Conservation (phyloP, 92 coral and sea anemone species). For the Siderastrea radians region DNA sequence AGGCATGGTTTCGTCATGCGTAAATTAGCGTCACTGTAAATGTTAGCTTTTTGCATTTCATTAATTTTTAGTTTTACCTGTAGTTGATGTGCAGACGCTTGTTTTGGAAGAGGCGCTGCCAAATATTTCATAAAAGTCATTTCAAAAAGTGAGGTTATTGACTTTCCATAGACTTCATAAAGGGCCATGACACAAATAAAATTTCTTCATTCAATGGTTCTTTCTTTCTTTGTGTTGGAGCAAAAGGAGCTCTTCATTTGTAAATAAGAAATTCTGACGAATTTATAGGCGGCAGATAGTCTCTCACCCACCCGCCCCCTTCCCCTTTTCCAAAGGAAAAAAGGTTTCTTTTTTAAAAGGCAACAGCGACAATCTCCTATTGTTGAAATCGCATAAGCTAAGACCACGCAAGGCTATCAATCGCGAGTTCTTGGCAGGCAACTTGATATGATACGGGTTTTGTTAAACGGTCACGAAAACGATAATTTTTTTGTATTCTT, state of each 20-base stretch:
- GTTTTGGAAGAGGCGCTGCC: background rate
- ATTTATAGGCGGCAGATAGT: no score
- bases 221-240: background rate
- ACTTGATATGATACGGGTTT: no score
- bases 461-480: no score
- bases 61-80: background rate
- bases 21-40: background rate
- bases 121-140: background rate
- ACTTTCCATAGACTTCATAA: background rate
- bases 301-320: no score
- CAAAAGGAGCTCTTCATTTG: background rate
- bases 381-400: no score
- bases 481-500: no score
- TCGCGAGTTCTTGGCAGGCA: no score
- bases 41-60: background rate
- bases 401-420: no score
- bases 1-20: background rate
- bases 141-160: background rate
- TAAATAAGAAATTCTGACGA: no score
- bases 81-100: background rate
- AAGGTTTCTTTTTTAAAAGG: no score
- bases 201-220: background rate
- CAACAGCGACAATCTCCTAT: no score
- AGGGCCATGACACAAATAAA: conserved; percentile 2
- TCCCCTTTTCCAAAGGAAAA: no score